phyloP scores from a whole-genome alignment of 2,113 vertebrate species.

The Lepus timidus region DNA sequence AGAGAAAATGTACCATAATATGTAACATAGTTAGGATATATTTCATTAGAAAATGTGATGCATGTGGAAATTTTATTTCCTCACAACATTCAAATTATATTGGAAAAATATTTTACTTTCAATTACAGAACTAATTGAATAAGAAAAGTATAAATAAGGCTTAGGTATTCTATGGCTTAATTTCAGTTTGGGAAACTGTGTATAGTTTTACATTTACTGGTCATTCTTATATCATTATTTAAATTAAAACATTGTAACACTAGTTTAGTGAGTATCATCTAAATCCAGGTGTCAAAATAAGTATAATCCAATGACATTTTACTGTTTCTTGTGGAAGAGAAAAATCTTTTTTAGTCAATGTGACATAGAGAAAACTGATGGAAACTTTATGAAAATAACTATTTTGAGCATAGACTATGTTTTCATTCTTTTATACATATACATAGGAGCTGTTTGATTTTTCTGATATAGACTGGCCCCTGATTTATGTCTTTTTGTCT shows the following conservation, averaged over 20 bases:
- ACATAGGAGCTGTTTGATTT: neutral
- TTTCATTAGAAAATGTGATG: neutral
- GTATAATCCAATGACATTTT: neutral
- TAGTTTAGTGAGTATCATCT: neutral
- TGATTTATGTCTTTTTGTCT: neutral
- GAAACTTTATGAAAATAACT: neutral
- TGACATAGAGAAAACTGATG: neutral
- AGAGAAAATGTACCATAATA: neutral
- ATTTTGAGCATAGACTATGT: neutral
- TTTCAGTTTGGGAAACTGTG: neutral
- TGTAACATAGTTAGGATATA: neutral
- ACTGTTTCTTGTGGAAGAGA: neutral
- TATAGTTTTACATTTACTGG: neutral
- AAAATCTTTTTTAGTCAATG: neutral
- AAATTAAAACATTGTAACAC: neutral
- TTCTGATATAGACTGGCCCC: neutral
- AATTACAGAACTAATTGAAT: neutral
- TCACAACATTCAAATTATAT: neutral
- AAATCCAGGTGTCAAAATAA: neutral
- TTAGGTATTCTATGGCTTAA: neutral
- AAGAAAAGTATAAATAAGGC: neutral
- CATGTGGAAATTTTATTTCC: neutral
- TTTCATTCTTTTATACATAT: conserved; percentile 1
- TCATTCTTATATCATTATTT: neutral
- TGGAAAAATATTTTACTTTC: neutral